These are phyloP conservation scores for Enteromius anoplus DNA, from an alignment of 2,797 vertebrate genomes.

Conservation along the genomic window DNA sequence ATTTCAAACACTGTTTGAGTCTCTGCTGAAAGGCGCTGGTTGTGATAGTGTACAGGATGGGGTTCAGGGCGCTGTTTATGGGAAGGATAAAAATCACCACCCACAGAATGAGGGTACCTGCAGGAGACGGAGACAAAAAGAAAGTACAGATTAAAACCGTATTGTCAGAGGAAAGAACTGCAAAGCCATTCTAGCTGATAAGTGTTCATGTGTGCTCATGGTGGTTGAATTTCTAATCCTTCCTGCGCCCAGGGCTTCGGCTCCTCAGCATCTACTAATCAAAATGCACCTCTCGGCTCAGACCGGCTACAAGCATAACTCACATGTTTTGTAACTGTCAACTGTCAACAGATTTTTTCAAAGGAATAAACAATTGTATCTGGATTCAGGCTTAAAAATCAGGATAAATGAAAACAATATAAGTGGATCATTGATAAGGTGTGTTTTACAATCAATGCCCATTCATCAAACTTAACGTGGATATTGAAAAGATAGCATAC, in stretches of 20 bases:
- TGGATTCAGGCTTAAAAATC: not conserved
- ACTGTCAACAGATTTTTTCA: constrained; percentile 13
- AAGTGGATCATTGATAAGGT: no score
- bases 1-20: constrained; percentile 65
- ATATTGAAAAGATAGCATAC: constrained; percentile 1
- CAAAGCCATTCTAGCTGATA: constrained; percentile 58
- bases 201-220: constrained; percentile 1
- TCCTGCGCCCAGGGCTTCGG: not conserved
- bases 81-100: constrained; percentile 75
- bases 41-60: constrained; percentile 73
- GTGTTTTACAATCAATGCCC: not conserved
- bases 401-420: not conserved
- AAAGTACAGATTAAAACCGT: constrained; percentile 49
- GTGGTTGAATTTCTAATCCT: constrained; percentile 25
- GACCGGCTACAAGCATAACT: not conserved
- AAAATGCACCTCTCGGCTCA: constrained; percentile 7
- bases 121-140: constrained; percentile 28
- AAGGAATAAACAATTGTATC: not conserved
- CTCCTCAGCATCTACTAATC: constrained; percentile 17
- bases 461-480: not conserved
- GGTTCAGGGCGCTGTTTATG: constrained; percentile 72
- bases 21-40: constrained; percentile 69
- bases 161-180: constrained; percentile 71
- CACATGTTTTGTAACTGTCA: not conserved
- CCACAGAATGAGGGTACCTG: constrained; percentile 71